Base-by-base conservation (phyloP, 1,140 invertebrate genomes). In the Drosophila watanabei region DNA sequence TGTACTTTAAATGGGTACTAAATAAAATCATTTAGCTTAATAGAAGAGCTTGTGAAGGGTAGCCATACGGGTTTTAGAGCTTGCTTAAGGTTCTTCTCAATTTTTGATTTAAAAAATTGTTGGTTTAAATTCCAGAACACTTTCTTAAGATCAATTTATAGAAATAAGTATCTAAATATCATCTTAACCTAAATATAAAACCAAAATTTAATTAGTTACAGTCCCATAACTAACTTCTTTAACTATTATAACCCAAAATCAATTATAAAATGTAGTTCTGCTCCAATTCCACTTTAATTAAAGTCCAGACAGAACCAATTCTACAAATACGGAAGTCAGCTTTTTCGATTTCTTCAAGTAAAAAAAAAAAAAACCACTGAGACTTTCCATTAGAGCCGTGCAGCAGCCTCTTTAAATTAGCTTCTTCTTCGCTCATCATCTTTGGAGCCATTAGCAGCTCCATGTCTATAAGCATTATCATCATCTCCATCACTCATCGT, bases 401-500 rank as follows among this genome's bases (percentile, higher is more conserved):
- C 45, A 35, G 32, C 32, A 68, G 62, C 54, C 54, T 43, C 46
- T 57, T 28, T 48, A 37, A 51, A 59, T 59, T 59, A 20, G 45
- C 54, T 72, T 51, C 70, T 59, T 73, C 66, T 56, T 24, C 20
- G 16, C 52, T 37, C 52, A 37, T 56, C 49, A 72, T 45, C 68
- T 32, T 73, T 60, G 45, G 70, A 35, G 14, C 68, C 68, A 73
- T 73, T 73, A 73, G 70, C 68, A 58, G 54, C 52, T 16, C 41
- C 51, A 72, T 72, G 51, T 33, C 46, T 43, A 45, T 59, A 14
- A 32, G 35, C 28, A 41, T 30, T 46, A 73, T 72, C 70, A 51
- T 73, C 51, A 30, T 41, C 37, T 24, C n/a, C 46, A 54, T 61
- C 52, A 56, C 18, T 56, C 52, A 24, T 68, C 56, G 65, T 52